Conservation (phyloP, 2,113 vertebrate species). For the Pelvicachromis taeniatus region DNA sequence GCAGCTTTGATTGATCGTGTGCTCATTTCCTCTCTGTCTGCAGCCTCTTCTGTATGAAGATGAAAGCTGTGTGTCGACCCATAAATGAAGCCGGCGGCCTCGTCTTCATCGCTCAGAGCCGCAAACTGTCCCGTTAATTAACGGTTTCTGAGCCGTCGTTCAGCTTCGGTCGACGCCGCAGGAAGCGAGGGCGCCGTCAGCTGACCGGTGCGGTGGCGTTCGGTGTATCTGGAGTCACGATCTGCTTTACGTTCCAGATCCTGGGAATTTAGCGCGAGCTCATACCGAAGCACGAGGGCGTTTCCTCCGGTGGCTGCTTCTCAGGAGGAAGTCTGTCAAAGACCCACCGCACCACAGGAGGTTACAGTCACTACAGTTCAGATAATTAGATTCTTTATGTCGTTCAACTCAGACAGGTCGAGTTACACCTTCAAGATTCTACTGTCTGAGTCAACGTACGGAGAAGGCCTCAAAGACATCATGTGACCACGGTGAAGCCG, state of each 20-base stretch:
- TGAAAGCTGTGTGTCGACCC: not conserved
- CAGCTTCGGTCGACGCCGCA: not conserved
- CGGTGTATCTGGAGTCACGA: not conserved
- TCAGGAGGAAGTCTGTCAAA: not conserved
- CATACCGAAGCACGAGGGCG: not conserved
- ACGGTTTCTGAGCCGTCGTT: not conserved
- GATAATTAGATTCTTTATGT: not conserved
- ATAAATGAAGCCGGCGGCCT: not conserved
- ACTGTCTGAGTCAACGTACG: not conserved
- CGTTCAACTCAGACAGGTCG: not conserved
- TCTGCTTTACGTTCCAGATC: not conserved
- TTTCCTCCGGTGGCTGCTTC: not conserved
- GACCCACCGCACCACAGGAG: rapidly evolving
- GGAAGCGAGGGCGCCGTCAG: rapidly evolving
- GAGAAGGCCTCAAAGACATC: rapidly evolving
- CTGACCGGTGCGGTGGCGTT: not conserved
- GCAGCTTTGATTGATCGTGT: no score
- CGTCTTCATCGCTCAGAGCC: not conserved
- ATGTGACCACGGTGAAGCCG: not conserved
- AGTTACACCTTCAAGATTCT: no score
- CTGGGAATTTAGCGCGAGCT: not conserved
- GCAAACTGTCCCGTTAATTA: not conserved
- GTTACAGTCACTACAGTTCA: not conserved
- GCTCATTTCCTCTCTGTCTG: not conserved
- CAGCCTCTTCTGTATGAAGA: constrained; percentile 56